A percentile compares a stretch with the other conserved stretches of the same genome.
Evolutionary conservation across 2,113 vertebrate genomes (phyloP).

Genomic region (Scartelaos histophorus): DNA sequence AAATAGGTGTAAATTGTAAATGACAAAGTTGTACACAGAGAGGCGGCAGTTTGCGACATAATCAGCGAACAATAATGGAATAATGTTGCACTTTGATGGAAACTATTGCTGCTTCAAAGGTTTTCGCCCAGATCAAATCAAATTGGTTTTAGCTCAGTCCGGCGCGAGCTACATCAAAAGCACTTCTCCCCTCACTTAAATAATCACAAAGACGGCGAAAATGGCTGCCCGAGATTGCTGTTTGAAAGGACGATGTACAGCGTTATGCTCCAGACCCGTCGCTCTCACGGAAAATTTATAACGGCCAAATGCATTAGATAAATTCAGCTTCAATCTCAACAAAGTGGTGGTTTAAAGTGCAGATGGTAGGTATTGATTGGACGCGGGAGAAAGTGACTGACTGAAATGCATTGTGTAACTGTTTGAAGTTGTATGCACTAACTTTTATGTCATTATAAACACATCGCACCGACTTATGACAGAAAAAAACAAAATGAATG

Average conservation of each 20-base stretch:
- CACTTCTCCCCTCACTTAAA: conserved; percentile 8
- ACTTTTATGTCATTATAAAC: no score
- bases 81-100: not conserved
- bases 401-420: not conserved
- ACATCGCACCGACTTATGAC: no score
- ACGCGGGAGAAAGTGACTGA: not conserved
- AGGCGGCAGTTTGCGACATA: not conserved
- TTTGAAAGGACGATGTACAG: not conserved
- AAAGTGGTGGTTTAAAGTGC: not conserved
- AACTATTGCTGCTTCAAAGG: conserved; percentile 5
- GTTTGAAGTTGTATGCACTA: not conserved
- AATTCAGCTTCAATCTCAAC: not conserved
- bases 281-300: not conserved
- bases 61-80: conserved; percentile 2
- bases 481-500: no score
- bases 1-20: not conserved
- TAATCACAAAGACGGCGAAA: conserved; percentile 3
- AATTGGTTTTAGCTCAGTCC: conserved; percentile 2
- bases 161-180: conserved; percentile 5
- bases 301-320: not conserved
- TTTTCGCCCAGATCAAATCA: not conserved
- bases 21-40: not conserved
- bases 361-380: not conserved
- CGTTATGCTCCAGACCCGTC: not conserved
- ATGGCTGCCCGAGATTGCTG: not conserved